Conservation (phyloP, 35 echinoderm and acorn worm species). For the Ophiothrix spiculata region DNA sequence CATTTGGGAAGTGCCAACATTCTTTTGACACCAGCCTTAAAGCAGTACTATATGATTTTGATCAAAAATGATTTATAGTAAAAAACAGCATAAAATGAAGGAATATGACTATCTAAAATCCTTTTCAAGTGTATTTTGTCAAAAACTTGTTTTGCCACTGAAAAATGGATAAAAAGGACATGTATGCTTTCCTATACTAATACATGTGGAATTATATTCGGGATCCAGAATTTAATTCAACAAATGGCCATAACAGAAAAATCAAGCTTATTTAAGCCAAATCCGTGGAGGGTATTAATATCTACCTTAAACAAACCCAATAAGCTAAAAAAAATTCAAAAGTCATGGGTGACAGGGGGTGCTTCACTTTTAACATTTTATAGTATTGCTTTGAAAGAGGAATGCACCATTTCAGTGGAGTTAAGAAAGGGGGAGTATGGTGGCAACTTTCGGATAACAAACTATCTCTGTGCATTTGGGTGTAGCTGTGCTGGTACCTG, state of each 20-base stretch:
- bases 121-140: background rate
- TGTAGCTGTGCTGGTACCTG: background rate
- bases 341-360: background rate
- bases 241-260: background rate
- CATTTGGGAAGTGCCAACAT: conserved; percentile 12
- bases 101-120: too few species aligned
- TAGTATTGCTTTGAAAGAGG: conserved; percentile 13
- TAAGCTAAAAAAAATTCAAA: background rate
- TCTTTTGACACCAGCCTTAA: conserved; percentile 20
- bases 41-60: background rate
- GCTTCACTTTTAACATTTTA: background rate
- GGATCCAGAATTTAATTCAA: background rate
- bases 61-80: too few species aligned
- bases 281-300: background rate
- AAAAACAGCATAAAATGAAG: too few species aligned
- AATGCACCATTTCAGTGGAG: conserved; percentile 36
- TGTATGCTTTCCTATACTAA: background rate
- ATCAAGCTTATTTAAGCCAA: background rate
- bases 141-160: background rate
- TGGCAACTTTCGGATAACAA: background rate
- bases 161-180: background rate
- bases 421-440: conserved; percentile 18
- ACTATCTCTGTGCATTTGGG: background rate
- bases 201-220: background rate
- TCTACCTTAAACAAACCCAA: background rate